These are phyloP conservation scores for Callyntrura sp. DNA, from an alignment of 2,888 invertebrate genomes.

Conservation along the genomic window DNA sequence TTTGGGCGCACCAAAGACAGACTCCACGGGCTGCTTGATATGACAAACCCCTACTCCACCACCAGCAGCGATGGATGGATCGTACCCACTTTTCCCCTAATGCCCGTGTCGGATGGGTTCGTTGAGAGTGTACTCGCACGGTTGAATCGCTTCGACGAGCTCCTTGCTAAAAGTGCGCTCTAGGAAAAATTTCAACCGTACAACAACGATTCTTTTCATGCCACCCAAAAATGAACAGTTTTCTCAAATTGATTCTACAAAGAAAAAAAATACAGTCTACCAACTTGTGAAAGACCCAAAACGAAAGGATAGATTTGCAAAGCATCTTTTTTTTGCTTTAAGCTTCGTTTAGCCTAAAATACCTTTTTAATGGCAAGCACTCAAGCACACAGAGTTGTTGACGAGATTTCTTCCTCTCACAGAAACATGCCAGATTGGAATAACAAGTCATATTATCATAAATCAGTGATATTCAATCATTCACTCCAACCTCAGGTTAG, in stretches of 20 bases:
- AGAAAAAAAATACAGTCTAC: not conserved
- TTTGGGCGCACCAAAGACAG: constrained; percentile 31
- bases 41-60: not conserved
- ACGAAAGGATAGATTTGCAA: not conserved
- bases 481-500: not conserved
- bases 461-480: constrained; percentile 4
- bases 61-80: constrained; percentile 10
- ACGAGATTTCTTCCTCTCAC: not conserved
- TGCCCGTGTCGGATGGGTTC: constrained; percentile 61
- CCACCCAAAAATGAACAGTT: not conserved
- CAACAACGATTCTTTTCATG: not conserved
- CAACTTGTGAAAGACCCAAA: not conserved
- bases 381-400: not conserved
- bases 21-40: not conserved
- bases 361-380: constrained; percentile 7
- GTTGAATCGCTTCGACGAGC: constrained; percentile 63
- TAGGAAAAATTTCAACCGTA: not conserved
- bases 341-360: not conserved
- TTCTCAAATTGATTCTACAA: not conserved
- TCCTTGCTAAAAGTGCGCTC: constrained; percentile 6
- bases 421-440: constrained; percentile 54
- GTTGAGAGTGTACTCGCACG: not conserved
- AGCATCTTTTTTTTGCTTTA: not conserved
- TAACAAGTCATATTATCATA: constrained; percentile 12
- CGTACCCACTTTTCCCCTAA: constrained; percentile 23